Conservation (phyloP, 2,797 vertebrate species). For the Crocidura indochinensis region DNA sequence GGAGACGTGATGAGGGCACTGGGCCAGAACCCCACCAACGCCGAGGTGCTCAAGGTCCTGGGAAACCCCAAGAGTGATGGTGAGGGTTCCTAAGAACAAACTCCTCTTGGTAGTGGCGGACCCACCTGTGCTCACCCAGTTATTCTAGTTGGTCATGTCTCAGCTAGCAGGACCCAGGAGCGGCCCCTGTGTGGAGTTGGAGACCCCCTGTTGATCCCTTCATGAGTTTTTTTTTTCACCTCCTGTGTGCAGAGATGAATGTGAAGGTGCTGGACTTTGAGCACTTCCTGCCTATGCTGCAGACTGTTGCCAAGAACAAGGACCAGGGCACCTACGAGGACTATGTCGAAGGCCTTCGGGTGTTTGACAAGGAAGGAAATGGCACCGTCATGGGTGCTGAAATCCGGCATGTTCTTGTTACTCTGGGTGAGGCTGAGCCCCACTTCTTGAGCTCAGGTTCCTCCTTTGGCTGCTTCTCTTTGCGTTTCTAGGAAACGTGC, state of each 20-base stretch:
- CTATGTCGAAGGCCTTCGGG: constrained; percentile 95
- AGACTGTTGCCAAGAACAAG: constrained; percentile 96
- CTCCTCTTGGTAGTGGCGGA: not conserved
- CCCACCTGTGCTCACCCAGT: not conserved
- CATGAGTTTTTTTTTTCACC: not conserved
- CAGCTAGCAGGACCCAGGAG: not conserved
- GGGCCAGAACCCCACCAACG: constrained; percentile 96
- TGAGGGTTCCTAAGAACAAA: constrained; percentile 83
- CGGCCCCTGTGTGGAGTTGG: not conserved
- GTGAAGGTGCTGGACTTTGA: constrained; percentile 96
- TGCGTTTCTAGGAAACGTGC: not conserved
- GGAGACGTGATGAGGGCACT: constrained; percentile 96
- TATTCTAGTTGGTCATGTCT: not conserved
- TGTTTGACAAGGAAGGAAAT: constrained; percentile 98
- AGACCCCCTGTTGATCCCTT: not conserved
- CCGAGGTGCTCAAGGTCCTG: constrained; percentile 96
- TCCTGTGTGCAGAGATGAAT: constrained; percentile 93
- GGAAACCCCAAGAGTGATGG: constrained; percentile 97
- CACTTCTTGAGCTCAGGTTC: not conserved
- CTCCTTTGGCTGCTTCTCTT: not conserved
- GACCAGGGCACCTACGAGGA: constrained; percentile 97
- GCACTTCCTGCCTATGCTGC: constrained; percentile 97
- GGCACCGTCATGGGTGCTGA: constrained; percentile 97
- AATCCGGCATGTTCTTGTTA: constrained; percentile 96
- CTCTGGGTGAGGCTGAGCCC: constrained; percentile 91